Conservation (phyloP, 2,113 vertebrate species). For the Callocephalon fimbriatum region DNA sequence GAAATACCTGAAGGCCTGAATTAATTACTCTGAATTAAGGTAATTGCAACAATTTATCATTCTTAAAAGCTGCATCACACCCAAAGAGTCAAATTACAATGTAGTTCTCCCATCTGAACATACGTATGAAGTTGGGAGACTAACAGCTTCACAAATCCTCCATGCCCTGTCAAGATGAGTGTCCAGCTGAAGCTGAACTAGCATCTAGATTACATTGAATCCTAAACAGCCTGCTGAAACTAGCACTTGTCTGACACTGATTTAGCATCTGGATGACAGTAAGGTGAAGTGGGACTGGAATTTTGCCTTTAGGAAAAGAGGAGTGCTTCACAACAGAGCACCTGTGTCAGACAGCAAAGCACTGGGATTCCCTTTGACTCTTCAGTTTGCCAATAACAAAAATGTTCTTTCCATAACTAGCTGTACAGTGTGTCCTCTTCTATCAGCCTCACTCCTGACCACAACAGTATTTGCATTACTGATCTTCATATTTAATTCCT, state of each 20-base stretch:
- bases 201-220: neutral
- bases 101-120: neutral
- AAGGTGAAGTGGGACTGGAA: neutral
- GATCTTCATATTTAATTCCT: conserved; percentile 31
- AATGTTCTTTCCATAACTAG: neutral
- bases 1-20: neutral
- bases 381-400: neutral
- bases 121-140: neutral
- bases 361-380: neutral
- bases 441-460: neutral
- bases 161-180: neutral
- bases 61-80: neutral
- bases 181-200: neutral
- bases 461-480: neutral
- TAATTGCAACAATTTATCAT: neutral
- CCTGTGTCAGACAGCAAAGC: neutral
- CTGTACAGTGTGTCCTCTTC: neutral
- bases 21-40: neutral
- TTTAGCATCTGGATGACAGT: neutral
- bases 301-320: neutral
- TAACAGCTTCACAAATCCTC: neutral
- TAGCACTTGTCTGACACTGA: neutral
- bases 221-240: neutral
- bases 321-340: neutral
- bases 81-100: neutral